Evolutionary conservation across 2,888 invertebrate species (phyloP).

Genomic region (Fissipunctia ypsillon): DNA sequence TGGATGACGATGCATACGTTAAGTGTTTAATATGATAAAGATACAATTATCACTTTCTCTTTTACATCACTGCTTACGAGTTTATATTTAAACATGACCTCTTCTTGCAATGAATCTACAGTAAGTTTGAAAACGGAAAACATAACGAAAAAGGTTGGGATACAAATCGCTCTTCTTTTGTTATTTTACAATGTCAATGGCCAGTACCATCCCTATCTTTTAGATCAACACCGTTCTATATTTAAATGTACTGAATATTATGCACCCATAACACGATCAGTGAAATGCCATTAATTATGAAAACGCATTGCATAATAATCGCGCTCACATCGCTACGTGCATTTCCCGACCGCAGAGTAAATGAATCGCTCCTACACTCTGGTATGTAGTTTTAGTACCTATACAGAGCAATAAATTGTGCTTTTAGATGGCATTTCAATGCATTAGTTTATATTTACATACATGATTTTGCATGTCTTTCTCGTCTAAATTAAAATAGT

Average conservation of each 20-base stretch:
- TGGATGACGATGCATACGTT: conserved; percentile 19
- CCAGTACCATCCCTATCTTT: neutral
- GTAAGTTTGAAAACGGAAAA: conserved; percentile 18
- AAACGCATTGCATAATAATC: conserved; percentile 67
- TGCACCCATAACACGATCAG: conserved; percentile 58
- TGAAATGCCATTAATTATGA: conserved; percentile 77
- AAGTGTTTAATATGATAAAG: conserved; percentile 44
- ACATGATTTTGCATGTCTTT: neutral
- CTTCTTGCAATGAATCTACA: conserved; percentile 17
- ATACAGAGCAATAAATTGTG: conserved; percentile 16
- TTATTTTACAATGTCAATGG: neutral
- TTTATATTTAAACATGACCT: conserved; percentile 47
- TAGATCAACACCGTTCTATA: conserved; percentile 22
- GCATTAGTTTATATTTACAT: conserved; percentile 18
- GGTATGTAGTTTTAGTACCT: conserved; percentile 69
- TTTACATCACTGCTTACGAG: conserved; percentile 45
- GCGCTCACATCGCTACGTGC: conserved; percentile 56
- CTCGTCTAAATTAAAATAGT: neutral
- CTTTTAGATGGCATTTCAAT: conserved; percentile 29
- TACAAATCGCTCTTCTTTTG: neutral
- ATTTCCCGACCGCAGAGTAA: conserved; percentile 78
- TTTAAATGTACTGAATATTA: conserved; percentile 26
- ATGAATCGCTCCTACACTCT: conserved; percentile 74
- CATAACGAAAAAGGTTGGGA: neutral
- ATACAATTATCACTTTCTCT: conserved; percentile 54